A percentile compares a stretch with the other conserved stretches of the same genome.
phyloP scores from a whole-genome alignment of 2,797 vertebrate genomes.

The Cichlasoma orientale region DNA sequence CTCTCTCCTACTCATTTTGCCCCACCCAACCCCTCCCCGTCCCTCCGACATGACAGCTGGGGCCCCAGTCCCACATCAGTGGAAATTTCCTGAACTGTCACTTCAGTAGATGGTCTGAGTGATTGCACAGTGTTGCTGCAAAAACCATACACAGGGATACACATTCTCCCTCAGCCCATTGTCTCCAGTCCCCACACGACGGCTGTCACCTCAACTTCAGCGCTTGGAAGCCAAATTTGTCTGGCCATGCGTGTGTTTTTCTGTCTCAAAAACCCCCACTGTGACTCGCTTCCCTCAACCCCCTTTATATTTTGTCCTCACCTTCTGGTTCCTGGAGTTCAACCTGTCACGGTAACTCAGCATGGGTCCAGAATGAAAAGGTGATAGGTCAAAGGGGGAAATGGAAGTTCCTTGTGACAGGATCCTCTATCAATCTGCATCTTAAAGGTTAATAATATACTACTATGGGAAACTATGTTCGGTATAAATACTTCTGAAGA shows the following conservation, averaged over 20 bases:
- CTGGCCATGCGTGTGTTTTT: constrained; percentile 53
- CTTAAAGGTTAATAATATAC: constrained; percentile 23
- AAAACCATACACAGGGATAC: constrained; percentile 44
- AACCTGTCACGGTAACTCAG: constrained; percentile 69
- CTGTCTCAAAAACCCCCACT: constrained; percentile 31
- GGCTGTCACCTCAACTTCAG: constrained; percentile 59
- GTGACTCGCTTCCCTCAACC: constrained; percentile 24
- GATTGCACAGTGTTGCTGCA: constrained; percentile 46
- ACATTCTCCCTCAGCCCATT: constrained; percentile 36
- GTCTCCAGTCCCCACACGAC: constrained; percentile 49
- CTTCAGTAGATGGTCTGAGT: constrained; percentile 54
- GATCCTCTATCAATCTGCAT: constrained; percentile 11
- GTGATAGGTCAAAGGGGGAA: constrained; percentile 52
- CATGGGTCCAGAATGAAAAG: constrained; percentile 58
- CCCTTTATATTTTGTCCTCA: constrained; percentile 43
- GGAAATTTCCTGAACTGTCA: constrained; percentile 75
- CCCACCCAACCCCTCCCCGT: constrained; percentile 31
- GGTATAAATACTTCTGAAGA: not conserved
- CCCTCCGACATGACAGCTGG: constrained; percentile 62
- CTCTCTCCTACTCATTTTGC: constrained; percentile 38
- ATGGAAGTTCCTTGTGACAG: not conserved
- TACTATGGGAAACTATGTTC: not conserved
- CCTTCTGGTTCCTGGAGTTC: constrained; percentile 56
- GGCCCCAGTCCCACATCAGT: constrained; percentile 65
- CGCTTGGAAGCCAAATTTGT: constrained; percentile 44